Percentiles rank a stretch among this genome's conserved stretches.
Conservation (phyloP, 1,140 invertebrate genomes). For the Camponotus vicinus region DNA sequence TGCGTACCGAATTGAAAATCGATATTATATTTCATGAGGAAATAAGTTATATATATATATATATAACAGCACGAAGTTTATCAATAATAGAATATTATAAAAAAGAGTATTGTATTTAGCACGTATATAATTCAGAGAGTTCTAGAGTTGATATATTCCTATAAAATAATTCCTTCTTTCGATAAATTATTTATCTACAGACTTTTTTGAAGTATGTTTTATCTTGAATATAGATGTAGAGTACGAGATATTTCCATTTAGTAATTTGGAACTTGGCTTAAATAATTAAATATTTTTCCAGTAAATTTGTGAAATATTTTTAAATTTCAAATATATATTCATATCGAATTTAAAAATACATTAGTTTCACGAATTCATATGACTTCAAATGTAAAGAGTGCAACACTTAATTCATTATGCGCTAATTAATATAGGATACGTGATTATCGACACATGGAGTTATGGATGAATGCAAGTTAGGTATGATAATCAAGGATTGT, state of each 20-base stretch:
- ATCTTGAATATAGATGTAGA: background rate
- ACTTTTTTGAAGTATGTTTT: background rate
- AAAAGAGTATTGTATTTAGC: background rate
- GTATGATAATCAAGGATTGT: slow-evolving; percentile 38
- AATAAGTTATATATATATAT: background rate
- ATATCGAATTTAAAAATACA: background rate
- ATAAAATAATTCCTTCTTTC: background rate
- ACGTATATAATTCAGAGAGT: background rate
- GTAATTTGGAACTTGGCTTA: too few species aligned
- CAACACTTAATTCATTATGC: background rate
- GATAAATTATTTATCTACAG: background rate
- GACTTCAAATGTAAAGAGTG: too few species aligned
- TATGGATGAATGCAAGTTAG: slow-evolving; percentile 5
- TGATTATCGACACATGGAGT: background rate
- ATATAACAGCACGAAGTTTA: background rate
- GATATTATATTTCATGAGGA: slow-evolving; percentile 18
- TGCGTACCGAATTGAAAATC: background rate
- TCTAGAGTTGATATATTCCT: background rate
- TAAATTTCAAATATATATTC: background rate
- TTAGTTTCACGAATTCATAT: background rate
- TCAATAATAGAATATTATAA: background rate
- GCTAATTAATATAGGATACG: background rate
- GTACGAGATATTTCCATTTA: background rate
- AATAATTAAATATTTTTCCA: background rate
- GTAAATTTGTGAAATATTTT: background rate